Base-by-base conservation (phyloP, 2,797 vertebrate genomes). In the Sebastes variabilis region DNA sequence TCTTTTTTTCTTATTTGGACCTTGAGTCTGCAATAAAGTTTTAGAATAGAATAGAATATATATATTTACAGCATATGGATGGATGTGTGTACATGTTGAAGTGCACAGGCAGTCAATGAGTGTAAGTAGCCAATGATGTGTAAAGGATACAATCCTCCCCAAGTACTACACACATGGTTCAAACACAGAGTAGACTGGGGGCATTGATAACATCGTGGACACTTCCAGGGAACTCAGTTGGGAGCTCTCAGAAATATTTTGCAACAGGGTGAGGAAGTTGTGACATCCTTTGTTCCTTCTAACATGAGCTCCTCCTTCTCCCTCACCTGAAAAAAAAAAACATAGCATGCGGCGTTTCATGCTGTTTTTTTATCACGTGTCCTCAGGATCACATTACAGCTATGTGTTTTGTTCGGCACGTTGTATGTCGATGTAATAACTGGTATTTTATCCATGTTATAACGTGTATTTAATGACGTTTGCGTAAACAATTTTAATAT, bases 231-330 rank as follows among this genome's bases (percentile, higher is more conserved):
- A 92, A 82, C 22, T 69, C 61, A 10, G 10, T 4, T 25, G 11
- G 52, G 55, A 67, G 62, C 69, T 86, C 84, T 84, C 2, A n/a
- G 75, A 84, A 88, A 68, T 84, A 81, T 91, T 89, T 93, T 86
- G 82, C 80, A 90, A 87, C 68, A 36, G 3, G 3, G 2, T 18
- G 10, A 77, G 82, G 82, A 89, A 81, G 83, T 91, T 91, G 77
- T 87, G 85, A 87, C 81, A 85, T 87, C 22, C 64, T 85, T 90
- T 85, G 77, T 89, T 75, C 68, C 4, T 88, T 75, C 66, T 4
- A n/a, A 14, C 30, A 38, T n/a, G 56, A 60, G 61, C 84, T 83
- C 89, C 91, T 88, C 88, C 88, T 80, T 36, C 77, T 29, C 54
- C 46, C 55, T 87, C 72, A 88, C 87, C 89, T 91, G 89, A 52